These are phyloP conservation scores for Pachypanchax playfairii DNA, from an alignment of 2,113 vertebrate species.

Conservation along the genomic window DNA sequence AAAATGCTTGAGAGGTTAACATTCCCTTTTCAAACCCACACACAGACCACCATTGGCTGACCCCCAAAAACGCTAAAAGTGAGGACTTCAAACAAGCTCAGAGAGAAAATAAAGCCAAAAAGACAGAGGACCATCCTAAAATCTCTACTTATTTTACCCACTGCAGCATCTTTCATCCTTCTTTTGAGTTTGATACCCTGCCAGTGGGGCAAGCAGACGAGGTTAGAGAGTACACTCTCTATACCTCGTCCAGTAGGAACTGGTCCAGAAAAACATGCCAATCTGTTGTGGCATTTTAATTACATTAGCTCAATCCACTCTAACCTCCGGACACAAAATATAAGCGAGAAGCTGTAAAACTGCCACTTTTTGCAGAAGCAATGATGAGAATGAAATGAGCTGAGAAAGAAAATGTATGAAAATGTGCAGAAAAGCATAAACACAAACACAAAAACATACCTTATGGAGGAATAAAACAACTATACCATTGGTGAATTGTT, in stretches of 20 bases:
- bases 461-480: conserved; percentile 9
- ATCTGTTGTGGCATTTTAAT: conserved; percentile 66
- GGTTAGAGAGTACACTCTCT: conserved; percentile 44
- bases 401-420: not conserved
- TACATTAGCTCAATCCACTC: conserved; percentile 58
- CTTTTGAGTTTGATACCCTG: conserved; percentile 50
- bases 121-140: conserved; percentile 54
- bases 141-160: conserved; percentile 49
- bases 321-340: conserved; percentile 27
- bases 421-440: conserved; percentile 31
- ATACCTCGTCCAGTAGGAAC: conserved; percentile 49
- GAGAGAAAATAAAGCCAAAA: conserved; percentile 51
- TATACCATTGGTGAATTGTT: conserved; percentile 41
- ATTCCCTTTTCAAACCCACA: conserved; percentile 11
- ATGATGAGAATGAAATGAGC: conserved; percentile 23
- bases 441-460: conserved; percentile 43
- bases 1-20: conserved; percentile 14
- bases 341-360: conserved; percentile 40
- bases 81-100: conserved; percentile 56
- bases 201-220: conserved; percentile 41
- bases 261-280: conserved; percentile 59
- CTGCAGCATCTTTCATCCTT: conserved; percentile 25
- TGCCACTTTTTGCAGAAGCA: conserved; percentile 31
- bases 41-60: conserved; percentile 33
- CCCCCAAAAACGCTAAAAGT: conserved; percentile 42